Evolutionary conservation across 1,140 invertebrate genomes (phyloP).

Genomic region (Brachionus asplanchnoidis): DNA sequence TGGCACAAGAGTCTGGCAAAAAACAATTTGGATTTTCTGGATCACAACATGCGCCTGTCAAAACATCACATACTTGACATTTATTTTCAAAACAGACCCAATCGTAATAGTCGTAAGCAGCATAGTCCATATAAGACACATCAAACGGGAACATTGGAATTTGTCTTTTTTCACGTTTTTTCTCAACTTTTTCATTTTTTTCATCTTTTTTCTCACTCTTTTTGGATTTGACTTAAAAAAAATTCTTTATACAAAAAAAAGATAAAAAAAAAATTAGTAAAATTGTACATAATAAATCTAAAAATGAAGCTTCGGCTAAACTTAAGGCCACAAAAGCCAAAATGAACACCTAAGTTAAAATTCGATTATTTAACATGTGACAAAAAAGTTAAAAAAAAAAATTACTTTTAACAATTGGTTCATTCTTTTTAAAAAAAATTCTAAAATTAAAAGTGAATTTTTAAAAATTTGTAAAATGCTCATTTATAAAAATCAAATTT

Average conservation of each 20-base stretch:
- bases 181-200: not conserved
- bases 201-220: not conserved
- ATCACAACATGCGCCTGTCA: constrained; percentile 30
- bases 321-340: not conserved
- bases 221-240: not conserved
- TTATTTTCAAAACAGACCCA: not conserved
- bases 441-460: not conserved
- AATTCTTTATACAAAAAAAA: not conserved
- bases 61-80: constrained; percentile 39
- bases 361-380: not conserved
- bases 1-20: constrained; percentile 20
- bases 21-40: constrained; percentile 14
- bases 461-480: not conserved
- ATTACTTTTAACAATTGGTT: not conserved
- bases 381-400: not conserved
- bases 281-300: not conserved
- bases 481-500: not conserved
- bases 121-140: constrained; percentile 29
- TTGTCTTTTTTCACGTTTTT: constrained; percentile 25
- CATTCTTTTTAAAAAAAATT: not conserved
- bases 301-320: not conserved
- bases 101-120: constrained; percentile 41
- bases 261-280: not conserved
- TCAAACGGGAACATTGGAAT: constrained; percentile 36
- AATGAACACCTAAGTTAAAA: not conserved